Percentiles rank a stretch among this genome's conserved stretches.
phyloP scores from a whole-genome alignment of 2,888 invertebrate species.

The Drosophila stalkeri region DNA sequence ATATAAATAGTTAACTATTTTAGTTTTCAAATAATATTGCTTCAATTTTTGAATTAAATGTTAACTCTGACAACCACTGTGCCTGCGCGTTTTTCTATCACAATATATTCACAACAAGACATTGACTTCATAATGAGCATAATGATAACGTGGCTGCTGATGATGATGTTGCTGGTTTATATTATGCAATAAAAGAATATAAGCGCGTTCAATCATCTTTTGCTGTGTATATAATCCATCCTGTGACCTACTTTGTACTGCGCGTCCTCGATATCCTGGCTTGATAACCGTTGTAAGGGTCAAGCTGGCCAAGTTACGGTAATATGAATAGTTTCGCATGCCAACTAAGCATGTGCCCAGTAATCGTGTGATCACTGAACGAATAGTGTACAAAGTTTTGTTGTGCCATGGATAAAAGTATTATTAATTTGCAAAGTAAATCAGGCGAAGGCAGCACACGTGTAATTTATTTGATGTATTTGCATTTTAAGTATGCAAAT shows the following conservation, averaged over 20 bases:
- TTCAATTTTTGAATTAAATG: neutral
- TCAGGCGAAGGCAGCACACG: neutral
- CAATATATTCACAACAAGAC: slow-evolving; percentile 24
- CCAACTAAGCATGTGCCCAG: neutral
- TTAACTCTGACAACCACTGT: slow-evolving; percentile 17
- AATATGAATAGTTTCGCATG: slow-evolving; percentile 23
- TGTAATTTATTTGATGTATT: neutral
- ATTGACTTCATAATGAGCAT: slow-evolving; percentile 44
- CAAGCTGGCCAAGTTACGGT: slow-evolving; percentile 3
- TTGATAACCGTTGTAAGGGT: slow-evolving; percentile 38
- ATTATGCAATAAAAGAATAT: slow-evolving; percentile 51
- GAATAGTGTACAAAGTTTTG: neutral
- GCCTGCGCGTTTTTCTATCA: slow-evolving; percentile 7
- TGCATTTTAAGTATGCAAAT: neutral
- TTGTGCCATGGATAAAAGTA: neutral
- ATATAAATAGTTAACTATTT: neutral
- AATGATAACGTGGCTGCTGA: slow-evolving; percentile 17
- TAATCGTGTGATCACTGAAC: neutral
- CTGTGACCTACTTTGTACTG: slow-evolving; percentile 9
- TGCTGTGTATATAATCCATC: slow-evolving; percentile 13
- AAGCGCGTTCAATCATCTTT: neutral
- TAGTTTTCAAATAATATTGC: too few relatives aligned
- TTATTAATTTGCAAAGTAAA: neutral
- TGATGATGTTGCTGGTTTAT: slow-evolving; percentile 15
- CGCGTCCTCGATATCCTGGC: slow-evolving; percentile 3